Percentiles rank a stretch among this genome's conserved stretches.
These are phyloP conservation scores for Zapornia atra DNA, from an alignment of 2,113 vertebrate species.

Conservation along the genomic window DNA sequence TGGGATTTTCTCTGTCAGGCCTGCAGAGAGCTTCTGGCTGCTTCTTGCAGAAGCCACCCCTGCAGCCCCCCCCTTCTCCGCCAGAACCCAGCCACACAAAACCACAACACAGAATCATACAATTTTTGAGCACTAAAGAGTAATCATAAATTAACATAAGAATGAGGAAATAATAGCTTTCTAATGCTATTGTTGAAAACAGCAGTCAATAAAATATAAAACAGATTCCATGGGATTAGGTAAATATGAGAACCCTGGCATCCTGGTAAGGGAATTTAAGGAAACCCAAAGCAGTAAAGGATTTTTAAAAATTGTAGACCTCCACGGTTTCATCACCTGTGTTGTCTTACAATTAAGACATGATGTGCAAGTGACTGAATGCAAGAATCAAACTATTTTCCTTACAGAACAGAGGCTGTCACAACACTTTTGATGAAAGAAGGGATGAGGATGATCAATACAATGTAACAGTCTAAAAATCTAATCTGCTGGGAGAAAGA, in stretches of 20 bases:
- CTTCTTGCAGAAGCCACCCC: too few species aligned
- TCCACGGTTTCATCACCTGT: neutral
- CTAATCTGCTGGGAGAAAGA: neutral
- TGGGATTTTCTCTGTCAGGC: too few species aligned
- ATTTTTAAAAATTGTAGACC: neutral
- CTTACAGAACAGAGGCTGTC: neutral
- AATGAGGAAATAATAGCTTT: neutral
- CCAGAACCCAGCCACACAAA: too few species aligned
- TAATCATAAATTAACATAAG: neutral
- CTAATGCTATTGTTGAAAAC: neutral
- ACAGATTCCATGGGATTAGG: neutral
- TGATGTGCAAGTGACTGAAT: neutral
- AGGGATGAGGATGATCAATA: neutral
- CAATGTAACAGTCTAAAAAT: neutral
- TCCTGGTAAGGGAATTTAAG: neutral
- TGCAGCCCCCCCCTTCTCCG: too few species aligned
- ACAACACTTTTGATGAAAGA: neutral
- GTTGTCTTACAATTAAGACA: neutral
- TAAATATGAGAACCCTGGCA: neutral
- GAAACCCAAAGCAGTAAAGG: fast-evolving
- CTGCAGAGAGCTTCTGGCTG: too few species aligned
- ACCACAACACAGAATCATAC: neutral
- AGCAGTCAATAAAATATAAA: neutral
- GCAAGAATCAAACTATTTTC: neutral
- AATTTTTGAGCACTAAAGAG: neutral